Evolutionary conservation across 2,113 vertebrate species (phyloP).

Genomic region (Hoplias malabaricus): DNA sequence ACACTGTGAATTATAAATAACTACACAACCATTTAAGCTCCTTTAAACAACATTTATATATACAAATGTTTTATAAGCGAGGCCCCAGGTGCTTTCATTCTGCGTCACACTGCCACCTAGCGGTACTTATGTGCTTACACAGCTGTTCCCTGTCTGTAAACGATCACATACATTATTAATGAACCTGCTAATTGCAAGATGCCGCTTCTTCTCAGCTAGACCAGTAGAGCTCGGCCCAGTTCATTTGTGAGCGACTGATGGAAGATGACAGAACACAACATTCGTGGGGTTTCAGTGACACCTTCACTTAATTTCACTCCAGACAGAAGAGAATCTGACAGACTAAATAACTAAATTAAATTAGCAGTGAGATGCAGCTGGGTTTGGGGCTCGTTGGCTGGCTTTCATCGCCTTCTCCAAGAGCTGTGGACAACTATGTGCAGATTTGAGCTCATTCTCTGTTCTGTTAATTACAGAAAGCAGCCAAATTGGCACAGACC

Average conservation of each 20-base stretch:
- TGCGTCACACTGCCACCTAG: conserved; percentile 41
- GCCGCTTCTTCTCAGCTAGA: conserved; percentile 4
- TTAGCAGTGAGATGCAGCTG: conserved; percentile 27
- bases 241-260: conserved; percentile 34
- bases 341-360: conserved; percentile 12
- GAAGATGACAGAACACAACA: conserved; percentile 23
- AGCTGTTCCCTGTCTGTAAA: not conserved
- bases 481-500: no score
- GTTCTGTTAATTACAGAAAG: not conserved
- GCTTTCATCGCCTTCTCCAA: no score
- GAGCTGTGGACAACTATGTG: not conserved
- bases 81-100: not conserved
- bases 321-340: conserved; percentile 20
- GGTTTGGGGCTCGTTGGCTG: not conserved
- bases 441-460: not conserved
- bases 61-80: no score
- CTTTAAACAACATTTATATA: no score
- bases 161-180: conserved; percentile 19
- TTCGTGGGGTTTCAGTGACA: not conserved
- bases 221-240: conserved; percentile 25
- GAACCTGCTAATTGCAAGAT: not conserved
- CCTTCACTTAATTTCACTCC: conserved; percentile 6
- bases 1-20: no score
- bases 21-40: no score
- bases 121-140: not conserved